A percentile compares a stretch with the other conserved stretches of the same genome.
Conservation (phyloP, 2,888 invertebrate genomes). For the Erebia aethiops region DNA sequence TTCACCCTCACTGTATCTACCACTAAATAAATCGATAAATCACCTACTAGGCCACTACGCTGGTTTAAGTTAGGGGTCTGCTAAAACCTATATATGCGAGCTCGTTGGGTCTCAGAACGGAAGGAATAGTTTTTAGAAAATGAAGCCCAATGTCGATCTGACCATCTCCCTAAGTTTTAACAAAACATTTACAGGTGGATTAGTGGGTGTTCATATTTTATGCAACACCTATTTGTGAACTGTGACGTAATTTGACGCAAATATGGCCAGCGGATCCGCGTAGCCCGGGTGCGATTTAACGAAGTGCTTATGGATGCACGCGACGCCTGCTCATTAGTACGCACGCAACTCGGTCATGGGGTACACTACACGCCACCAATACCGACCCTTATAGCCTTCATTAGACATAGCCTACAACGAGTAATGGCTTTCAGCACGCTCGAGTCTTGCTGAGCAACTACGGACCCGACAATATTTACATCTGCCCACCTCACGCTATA, state of each 20-base stretch:
- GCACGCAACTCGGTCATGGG: constrained; percentile 64
- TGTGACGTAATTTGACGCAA: constrained; percentile 46
- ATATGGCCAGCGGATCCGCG: constrained; percentile 48
- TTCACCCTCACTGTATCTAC: too few species aligned
- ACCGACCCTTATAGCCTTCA: constrained; percentile 55
- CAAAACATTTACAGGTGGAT: neutral
- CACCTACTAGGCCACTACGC: too few species aligned
- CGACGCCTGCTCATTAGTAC: constrained; percentile 73
- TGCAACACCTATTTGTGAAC: neutral
- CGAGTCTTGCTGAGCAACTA: constrained; percentile 30
- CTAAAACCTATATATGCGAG: too few species aligned
- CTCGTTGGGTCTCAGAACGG: too few species aligned
- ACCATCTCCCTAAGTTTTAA: too few species aligned
- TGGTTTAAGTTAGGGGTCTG: too few species aligned
- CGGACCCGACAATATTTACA: constrained; percentile 28
- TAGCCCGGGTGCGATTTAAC: constrained; percentile 70
- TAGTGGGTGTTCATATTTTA: constrained; percentile 1
- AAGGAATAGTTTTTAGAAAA: too few species aligned
- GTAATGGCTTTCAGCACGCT: constrained; percentile 63
- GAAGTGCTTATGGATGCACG: constrained; percentile 71
- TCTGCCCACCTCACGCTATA: constrained; percentile 29
- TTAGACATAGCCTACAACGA: constrained; percentile 61
- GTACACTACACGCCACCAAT: constrained; percentile 48
- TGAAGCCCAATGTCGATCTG: too few species aligned
- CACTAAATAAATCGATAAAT: too few species aligned